Base-by-base conservation (phyloP, 2,888 invertebrate genomes). In the Brenthis ino region DNA sequence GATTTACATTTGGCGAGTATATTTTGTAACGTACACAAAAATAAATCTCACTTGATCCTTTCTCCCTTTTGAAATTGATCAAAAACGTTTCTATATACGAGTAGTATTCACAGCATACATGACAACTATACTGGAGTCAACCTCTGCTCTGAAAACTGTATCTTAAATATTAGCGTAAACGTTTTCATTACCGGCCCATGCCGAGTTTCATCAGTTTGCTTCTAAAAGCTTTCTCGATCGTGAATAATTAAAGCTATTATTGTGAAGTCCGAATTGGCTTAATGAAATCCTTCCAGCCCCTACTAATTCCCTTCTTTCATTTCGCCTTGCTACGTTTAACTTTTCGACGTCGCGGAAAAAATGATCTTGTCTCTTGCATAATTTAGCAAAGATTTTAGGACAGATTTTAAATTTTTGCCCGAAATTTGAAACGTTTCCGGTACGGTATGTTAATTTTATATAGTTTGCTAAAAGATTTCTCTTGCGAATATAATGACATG, bases 171-270 rank as follows among this genome's bases (percentile, higher is more conserved):
- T 60, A 60, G 56, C 67, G 63, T 64, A 75, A 78, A 76, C 81
- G 80, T 82, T 84, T 86, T 84, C 82, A 87, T 87, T 85, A 84
- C 82, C 82, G 83, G 80, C 74, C 76, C 82, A 81, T 82, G 81
- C 82, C 84, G 83, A 85, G 82, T 87, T 86, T 82, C 77, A 82
- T 82, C 81, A 82, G 83, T 78, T 82, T 80, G 73, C 73, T 76
- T 73, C 81, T 83, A 81, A 87, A 87, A 86, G 85, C 86, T 85
- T 86, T 85, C 84, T 84, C 83, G 80, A 85, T 86, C 82, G 83
- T 88, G 87, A 88, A 88, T 87, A 86, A 89, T 89, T 88, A 85
- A 89, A 85, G 78, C 82, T 86, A 86, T 86, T 87, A 88, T 85
- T 82, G 79, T 80, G 73, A 82, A 86, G 80, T 85, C 82, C 77